phyloP scores from a whole-genome alignment of 2,797 vertebrate species.

The Lepilemur septentrionalis region DNA sequence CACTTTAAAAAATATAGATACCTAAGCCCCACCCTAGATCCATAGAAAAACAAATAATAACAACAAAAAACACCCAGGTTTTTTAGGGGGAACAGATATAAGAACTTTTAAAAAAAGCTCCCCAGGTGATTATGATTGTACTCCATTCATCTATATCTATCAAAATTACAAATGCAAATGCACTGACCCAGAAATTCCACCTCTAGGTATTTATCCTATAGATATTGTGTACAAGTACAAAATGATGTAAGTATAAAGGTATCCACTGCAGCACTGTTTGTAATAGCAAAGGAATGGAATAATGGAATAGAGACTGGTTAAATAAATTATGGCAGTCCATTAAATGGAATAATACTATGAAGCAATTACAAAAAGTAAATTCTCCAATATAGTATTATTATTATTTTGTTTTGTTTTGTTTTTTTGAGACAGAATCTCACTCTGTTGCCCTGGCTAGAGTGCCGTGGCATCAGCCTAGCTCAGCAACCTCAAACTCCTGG shows the following conservation, averaged over 20 bases:
- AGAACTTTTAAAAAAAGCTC: not conserved
- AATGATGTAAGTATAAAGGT: not conserved
- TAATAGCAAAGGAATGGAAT: constrained; percentile 13
- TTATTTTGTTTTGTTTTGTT: too few species aligned
- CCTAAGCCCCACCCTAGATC: not conserved
- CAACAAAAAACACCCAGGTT: not conserved
- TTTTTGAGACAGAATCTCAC: too few species aligned
- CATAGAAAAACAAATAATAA: not conserved
- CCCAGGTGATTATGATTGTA: not conserved
- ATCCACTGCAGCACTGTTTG: not conserved
- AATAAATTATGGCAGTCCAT: constrained; percentile 41
- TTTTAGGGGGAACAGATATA: not conserved
- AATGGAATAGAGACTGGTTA: not conserved
- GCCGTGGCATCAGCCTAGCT: too few species aligned
- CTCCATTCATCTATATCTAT: not conserved
- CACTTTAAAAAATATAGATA: not conserved
- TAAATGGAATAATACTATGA: constrained; percentile 7
- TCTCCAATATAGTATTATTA: not conserved
- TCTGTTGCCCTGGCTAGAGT: too few species aligned
- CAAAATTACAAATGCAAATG: constrained; percentile 28
- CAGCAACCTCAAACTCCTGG: too few species aligned
- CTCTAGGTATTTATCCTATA: not conserved
- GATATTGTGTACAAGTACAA: not conserved
- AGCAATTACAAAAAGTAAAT: constrained; percentile 46
- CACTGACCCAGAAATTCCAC: not conserved